Conservation (phyloP, 2,888 invertebrate species). For the Lepeophtheirus nordmannii region DNA sequence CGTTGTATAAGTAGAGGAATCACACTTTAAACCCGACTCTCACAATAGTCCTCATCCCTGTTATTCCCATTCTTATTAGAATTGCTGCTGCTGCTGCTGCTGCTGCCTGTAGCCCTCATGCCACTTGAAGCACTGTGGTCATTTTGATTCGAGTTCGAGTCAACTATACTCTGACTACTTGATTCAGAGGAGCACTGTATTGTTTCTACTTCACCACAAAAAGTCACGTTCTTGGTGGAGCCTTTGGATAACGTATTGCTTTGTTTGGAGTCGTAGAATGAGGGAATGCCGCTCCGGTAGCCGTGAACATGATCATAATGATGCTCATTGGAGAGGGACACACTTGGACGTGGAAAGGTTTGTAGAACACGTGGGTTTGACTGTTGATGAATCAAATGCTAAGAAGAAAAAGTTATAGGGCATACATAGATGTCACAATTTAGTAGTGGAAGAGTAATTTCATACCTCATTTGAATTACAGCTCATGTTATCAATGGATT, state of each 20-base stretch:
- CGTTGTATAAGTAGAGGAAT: too few species aligned
- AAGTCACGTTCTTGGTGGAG: background rate
- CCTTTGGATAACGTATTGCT: background rate
- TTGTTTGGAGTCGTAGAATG: background rate
- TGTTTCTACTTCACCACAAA: conserved; percentile 1
- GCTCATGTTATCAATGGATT: conserved; percentile 2
- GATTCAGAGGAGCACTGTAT: background rate
- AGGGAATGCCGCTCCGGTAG: background rate
- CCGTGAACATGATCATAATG: background rate
- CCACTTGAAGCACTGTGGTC: too few species aligned
- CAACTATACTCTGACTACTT: background rate
- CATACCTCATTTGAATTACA: conserved; percentile 2
- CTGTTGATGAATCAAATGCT: conserved; percentile 2
- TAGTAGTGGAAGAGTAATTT: too few species aligned
- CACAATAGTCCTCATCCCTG: background rate
- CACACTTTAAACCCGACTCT: background rate
- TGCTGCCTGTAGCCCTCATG: too few species aligned
- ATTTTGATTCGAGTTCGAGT: background rate
- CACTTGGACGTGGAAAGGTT: background rate
- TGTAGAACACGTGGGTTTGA: background rate
- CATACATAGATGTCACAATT: too few species aligned
- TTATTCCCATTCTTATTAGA: too few species aligned
- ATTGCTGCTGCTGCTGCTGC: too few species aligned
- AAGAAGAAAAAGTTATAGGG: background rate
- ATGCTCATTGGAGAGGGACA: background rate